These are phyloP conservation scores for Aphelenchoides besseyi DNA, from an alignment of 1,140 invertebrate genomes.

Conservation along the genomic window DNA sequence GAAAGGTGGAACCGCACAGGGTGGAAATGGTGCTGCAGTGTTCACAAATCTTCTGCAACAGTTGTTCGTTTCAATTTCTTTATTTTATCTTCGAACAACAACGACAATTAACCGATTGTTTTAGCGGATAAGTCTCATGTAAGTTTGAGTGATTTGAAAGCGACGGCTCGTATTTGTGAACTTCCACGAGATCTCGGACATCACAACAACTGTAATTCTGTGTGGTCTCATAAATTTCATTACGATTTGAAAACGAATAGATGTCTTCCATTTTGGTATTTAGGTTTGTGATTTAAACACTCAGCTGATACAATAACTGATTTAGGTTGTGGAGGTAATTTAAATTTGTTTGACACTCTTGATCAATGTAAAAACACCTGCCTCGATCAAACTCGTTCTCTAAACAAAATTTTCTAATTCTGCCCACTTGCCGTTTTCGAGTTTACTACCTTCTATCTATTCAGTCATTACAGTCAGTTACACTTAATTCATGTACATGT, in stretches of 20 bases:
- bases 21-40: slow-evolving; percentile 35
- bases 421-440: background rate
- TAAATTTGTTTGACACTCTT: slow-evolving; percentile 14
- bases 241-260: slow-evolving; percentile 12
- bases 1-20: slow-evolving; percentile 32
- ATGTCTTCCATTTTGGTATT: slow-evolving; percentile 25
- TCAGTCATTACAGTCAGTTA: background rate
- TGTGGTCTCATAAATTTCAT: slow-evolving; percentile 29
- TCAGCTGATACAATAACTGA: background rate
- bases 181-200: slow-evolving; percentile 18
- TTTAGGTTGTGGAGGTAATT: slow-evolving; percentile 14
- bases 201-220: slow-evolving; percentile 2
- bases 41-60: slow-evolving; percentile 41
- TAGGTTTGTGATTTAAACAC: background rate
- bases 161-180: background rate
- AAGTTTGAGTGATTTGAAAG: background rate
- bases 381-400: background rate
- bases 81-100: background rate
- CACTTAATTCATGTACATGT: too few relatives aligned
- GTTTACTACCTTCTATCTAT: background rate
- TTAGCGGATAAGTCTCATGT: slow-evolving; percentile 5
- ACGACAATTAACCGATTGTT: background rate
- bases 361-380: slow-evolving; percentile 14
- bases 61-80: slow-evolving; percentile 30
- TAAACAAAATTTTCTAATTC: slow-evolving; percentile 14